Base-by-base conservation (phyloP, 2,113 vertebrate genomes). In the Strix aluco region DNA sequence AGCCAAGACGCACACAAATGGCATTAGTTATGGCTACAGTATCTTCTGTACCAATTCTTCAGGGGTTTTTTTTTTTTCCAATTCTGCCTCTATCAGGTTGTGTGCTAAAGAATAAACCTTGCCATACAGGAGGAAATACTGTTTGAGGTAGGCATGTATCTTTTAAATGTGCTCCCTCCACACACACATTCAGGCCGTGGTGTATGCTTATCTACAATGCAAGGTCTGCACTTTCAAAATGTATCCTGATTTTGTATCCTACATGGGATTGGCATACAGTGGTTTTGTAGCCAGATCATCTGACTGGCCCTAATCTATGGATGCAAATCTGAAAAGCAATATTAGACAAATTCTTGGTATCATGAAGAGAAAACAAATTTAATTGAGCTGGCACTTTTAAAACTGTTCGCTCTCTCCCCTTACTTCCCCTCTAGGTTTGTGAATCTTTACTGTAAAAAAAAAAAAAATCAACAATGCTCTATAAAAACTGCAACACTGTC, bases 171-270 rank as follows among this genome's bases (percentile, higher is more conserved):
- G 34, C 16, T 57, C 30, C 27, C 27, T 75, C 26, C 40, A 54
- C 27, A 57, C 0, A 2, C 0, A 9, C 47, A n/a, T 58, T 67
- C 36, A 81, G 49, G 25, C 27, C 25, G n/a, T 32, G n/a, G 10
- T 26, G 7, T 57, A 49, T 5, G 6, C 18, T 74, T 46, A 36
- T 11, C 59, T 26, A 75, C 15, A 92, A 32, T 7, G 18, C 13
- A 61, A 82, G 46, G 62, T 25, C 17, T 30, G 25, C 15, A 29
- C 54, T 69, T 94, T 75, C 40, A 85, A 78, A 94, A 21, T 7
- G 5, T 29, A 58, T 30, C n/a, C 46, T 77, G 29, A 77, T 58
- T 82, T 92, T 72, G 29, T 42, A 86, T 78, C 58, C 32, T 80
- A 34, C 21, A 19, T 2, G 65, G 42, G 16, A 61, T 9, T 69